Evolutionary conservation across 2,888 invertebrate species (phyloP).

Genomic region (Danaus chrysippus): DNA sequence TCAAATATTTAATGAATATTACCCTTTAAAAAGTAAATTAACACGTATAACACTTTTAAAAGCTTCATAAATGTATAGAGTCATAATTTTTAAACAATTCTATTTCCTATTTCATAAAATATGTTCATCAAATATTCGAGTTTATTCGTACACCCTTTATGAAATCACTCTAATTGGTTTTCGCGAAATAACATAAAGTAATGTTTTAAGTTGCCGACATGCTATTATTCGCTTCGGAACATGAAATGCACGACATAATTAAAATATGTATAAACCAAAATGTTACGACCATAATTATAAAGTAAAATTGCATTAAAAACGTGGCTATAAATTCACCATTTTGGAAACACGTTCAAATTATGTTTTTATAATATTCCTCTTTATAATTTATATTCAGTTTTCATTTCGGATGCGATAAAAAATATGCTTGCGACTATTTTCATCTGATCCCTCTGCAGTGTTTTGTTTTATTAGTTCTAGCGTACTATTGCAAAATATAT

Average conservation of each 20-base stretch:
- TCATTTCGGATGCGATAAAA: no score
- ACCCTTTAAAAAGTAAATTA: no score
- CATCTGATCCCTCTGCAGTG: no score
- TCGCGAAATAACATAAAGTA: neutral
- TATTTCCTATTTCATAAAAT: neutral
- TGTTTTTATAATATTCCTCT: neutral
- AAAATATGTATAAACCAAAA: conserved; percentile 1
- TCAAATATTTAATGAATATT: no score
- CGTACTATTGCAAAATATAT: no score
- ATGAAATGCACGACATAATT: conserved; percentile 5
- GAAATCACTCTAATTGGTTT: conserved; percentile 4
- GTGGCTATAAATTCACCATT: neutral
- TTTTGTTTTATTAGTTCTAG: no score
- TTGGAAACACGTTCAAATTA: neutral
- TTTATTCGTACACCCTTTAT: neutral
- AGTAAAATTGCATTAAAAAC: neutral
- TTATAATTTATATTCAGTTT: no score
- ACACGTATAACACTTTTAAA: neutral
- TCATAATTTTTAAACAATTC: neutral
- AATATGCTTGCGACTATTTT: no score
- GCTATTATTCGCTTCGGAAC: conserved; percentile 1
- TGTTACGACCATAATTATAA: neutral
- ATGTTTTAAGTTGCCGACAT: conserved; percentile 6
- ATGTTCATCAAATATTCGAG: neutral
- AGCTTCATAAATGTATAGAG: neutral